These are phyloP conservation scores for Cephus spinipes DNA, from an alignment of 2,888 invertebrate genomes.

Conservation along the genomic window DNA sequence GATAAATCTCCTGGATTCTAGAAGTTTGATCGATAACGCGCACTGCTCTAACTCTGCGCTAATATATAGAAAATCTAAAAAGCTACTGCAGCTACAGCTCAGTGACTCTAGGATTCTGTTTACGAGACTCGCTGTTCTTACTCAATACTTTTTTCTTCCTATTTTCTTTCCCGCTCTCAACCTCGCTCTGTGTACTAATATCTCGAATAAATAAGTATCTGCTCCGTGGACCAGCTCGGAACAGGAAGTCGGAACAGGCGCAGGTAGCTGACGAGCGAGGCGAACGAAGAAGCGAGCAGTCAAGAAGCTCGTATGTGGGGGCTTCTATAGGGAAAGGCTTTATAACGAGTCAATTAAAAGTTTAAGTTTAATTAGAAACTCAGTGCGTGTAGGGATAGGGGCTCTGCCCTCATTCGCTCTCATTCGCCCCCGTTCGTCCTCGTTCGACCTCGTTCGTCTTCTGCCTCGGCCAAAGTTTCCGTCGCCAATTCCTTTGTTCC, in stretches of 20 bases:
- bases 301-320: neutral
- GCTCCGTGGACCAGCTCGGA: neutral
- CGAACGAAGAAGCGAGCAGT: neutral
- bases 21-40: neutral
- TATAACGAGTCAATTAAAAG: conserved; percentile 65
- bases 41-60: neutral
- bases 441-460: conserved; percentile 30
- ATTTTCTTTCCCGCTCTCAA: neutral
- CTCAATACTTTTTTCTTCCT: neutral
- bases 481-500: conserved; percentile 32
- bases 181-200: neutral
- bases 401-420: conserved; percentile 22
- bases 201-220: neutral
- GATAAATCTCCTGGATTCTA: neutral
- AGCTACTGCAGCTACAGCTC: neutral
- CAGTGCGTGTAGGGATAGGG: conserved; percentile 38
- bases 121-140: neutral
- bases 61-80: neutral
- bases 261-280: neutral
- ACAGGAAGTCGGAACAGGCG: neutral
- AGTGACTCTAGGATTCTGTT: neutral
- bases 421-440: conserved; percentile 27
- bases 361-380: conserved; percentile 66
- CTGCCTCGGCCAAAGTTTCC: conserved; percentile 29
- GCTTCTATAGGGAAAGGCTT: neutral